Evolutionary conservation across 1,140 invertebrate species (phyloP), one percentile per base, ranked within the genome.

Genomic region (Drosophila hydei): DNA sequence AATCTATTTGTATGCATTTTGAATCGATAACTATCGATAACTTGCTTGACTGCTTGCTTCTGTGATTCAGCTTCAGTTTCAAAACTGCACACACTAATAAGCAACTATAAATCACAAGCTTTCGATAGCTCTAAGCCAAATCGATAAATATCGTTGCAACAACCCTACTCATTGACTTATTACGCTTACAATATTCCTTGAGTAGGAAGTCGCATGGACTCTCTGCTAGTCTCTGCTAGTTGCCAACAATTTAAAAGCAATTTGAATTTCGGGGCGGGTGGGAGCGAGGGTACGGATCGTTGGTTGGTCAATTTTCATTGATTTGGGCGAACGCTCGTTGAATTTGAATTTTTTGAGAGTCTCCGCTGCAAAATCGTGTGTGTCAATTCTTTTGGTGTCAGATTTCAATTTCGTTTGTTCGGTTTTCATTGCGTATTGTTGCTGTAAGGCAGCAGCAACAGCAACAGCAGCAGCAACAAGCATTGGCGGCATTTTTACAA

Each of bases 301-400:
- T 48, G 21, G 52, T 74, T 74, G 77, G 81, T 75, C 62, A 75
- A 60, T 67, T 68, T 72, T 48, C 55, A 68, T 73, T 73, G 69
- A 61, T 73, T 60, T 52, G 56, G 38, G 58, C 65, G 19, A 61
- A 60, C 36, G 58, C 75, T 85, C 61, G 65, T 75, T 79, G 79
- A 68, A 83, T 78, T 81, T 88, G 81, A 71, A 81, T 87, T 88
- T 81, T 67, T 60, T 67, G 63, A 64, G 61, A 58, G 63, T 69
- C 56, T 69, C 19, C 42, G 14, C 25, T 4, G 11, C 23, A 19
- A 69, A 69, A 45, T 73, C 71, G 65, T 69, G 71, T 73, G 69
- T 78, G 83, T 88, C 83, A 88, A 88, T 88, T 83, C 83, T 77
- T 88, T 83, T 83, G 78, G 84, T 89, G 83, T 88, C 84, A 89